Evolutionary conservation across 2,888 invertebrate species (phyloP).

Genomic region (Coelogynopora nodosa): DNA sequence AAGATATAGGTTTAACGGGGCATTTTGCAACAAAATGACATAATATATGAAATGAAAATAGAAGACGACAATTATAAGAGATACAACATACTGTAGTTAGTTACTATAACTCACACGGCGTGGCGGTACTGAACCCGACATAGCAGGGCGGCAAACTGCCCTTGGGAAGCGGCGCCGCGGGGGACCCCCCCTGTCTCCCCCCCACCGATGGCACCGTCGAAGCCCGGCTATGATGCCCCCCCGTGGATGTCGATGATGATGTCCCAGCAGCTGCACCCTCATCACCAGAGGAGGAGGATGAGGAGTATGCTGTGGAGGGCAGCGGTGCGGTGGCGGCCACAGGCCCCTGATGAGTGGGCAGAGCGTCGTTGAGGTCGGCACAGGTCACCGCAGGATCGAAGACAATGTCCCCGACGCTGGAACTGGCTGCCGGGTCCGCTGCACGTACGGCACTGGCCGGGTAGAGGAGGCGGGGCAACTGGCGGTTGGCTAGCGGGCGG

Average conservation of each 20-base stretch:
- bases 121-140: constrained; percentile 38
- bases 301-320: not conserved
- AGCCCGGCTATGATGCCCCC: not conserved
- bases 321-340: not conserved
- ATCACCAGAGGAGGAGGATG: not conserved
- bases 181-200: not conserved
- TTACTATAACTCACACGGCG: constrained; percentile 27
- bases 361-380: not conserved
- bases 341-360: not conserved
- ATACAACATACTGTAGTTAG: too few relatives aligned
- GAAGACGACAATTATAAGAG: too few relatives aligned
- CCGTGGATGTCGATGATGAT: not conserved
- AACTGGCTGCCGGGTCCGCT: constrained; percentile 49
- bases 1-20: too few relatives aligned
- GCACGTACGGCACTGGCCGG: too few relatives aligned
- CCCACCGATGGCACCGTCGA: not conserved
- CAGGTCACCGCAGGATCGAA: constrained; percentile 13
- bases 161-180: not conserved
- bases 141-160: constrained; percentile 27
- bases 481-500: constrained; percentile 59
- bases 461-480: not conserved
- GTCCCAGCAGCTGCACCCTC: not conserved
- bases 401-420: constrained; percentile 39
- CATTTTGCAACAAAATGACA: too few relatives aligned
- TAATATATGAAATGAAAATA: too few relatives aligned